These are phyloP conservation scores for Fopius arisanus DNA, from an alignment of 1,140 invertebrate species.

Conservation along the genomic window DNA sequence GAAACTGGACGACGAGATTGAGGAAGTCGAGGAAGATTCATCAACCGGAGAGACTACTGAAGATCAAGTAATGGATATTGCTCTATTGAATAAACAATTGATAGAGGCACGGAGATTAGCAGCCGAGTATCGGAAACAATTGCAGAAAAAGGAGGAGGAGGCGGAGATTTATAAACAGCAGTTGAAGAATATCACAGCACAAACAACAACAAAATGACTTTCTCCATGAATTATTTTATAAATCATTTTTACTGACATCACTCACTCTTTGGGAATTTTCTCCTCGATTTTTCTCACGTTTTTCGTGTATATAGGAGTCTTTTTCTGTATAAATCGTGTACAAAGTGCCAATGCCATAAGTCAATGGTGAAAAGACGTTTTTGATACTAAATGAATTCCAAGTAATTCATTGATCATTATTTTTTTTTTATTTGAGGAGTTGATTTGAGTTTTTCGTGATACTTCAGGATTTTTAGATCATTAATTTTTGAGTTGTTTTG, in stretches of 20 bases:
- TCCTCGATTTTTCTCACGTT: no score
- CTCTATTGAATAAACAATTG: slow-evolving; percentile 62
- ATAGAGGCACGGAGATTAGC: slow-evolving; percentile 62
- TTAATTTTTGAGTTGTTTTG: no score
- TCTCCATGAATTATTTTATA: background rate
- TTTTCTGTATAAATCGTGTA: background rate
- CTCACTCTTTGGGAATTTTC: no score
- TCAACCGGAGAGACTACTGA: slow-evolving; percentile 36
- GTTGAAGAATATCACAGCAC: slow-evolving; percentile 53
- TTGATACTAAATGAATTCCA: slow-evolving; percentile 12
- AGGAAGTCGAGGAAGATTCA: slow-evolving; percentile 55
- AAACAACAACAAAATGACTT: slow-evolving; percentile 45
- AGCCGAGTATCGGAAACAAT: slow-evolving; percentile 65
- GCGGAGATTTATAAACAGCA: slow-evolving; percentile 67
- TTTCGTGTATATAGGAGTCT: background rate
- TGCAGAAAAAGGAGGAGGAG: slow-evolving; percentile 65
- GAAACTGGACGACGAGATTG: slow-evolving; percentile 56
- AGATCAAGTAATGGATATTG: slow-evolving; percentile 58
- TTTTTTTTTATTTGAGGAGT: background rate
- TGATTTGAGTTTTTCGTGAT: no score
- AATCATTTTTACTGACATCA: no score
- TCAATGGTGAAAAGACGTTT: slow-evolving; percentile 18
- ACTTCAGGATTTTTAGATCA: no score
- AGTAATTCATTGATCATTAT: background rate
- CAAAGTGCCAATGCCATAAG: slow-evolving; percentile 11